Conservation (phyloP, 1,140 invertebrate genomes). For the Brachionus rotundiformis region DNA sequence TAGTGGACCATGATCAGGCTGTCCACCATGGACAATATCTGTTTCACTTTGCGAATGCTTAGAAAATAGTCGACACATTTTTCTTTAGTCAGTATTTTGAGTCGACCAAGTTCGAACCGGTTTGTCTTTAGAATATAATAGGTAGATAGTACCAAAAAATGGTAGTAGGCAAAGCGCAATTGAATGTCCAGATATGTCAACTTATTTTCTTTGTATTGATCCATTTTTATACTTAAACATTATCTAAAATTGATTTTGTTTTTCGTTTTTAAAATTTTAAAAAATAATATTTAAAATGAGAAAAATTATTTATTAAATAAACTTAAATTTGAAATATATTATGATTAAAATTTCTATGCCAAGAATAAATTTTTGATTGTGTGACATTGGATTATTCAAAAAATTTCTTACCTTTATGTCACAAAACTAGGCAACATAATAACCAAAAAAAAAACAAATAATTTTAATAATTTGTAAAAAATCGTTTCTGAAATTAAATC, state of each 20-base stretch:
- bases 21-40: not conserved
- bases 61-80: not conserved
- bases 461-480: too few species aligned
- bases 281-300: too few species aligned
- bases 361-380: not conserved
- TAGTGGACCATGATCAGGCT: not conserved
- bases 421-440: not conserved
- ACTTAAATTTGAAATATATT: not conserved
- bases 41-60: not conserved
- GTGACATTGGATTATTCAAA: not conserved
- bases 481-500: not conserved
- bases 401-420: not conserved
- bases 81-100: not conserved
- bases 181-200: not conserved
- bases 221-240: not conserved
- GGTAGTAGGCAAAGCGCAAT: not conserved
- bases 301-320: not conserved
- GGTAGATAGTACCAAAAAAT: not conserved
- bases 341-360: not conserved
- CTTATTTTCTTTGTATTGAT: not conserved
- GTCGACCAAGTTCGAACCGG: not conserved
- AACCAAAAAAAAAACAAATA: not conserved
- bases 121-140: not conserved
- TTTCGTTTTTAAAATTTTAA: not conserved
- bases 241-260: not conserved